Base-by-base conservation (phyloP, 2,888 invertebrate species). In the Leucophenga montana region DNA sequence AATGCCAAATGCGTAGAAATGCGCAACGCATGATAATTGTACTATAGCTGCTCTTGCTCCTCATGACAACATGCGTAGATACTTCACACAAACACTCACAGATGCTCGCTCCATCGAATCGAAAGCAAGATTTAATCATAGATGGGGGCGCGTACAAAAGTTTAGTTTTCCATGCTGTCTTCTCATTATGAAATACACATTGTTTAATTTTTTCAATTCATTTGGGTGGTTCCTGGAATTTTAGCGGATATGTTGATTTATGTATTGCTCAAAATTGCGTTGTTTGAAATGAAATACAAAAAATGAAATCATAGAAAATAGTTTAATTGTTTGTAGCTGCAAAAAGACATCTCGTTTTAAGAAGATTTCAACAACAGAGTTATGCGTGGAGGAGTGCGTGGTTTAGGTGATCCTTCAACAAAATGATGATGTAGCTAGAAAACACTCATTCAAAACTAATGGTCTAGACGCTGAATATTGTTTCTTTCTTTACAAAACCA, bases 241-340 rank as follows among this genome's bases (percentile, higher is more conserved):
- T 69, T 57, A 79, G 78, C 82, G 82, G 82, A 82, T 81, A 82
- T 80, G 81, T 83, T 82, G 84, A 82, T 84, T 84, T 82, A 82
- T 82, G 78, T 75, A 65, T 73, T 18, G 6, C 46, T 16, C 44
- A 44, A 27, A 20, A 39, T 27, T 27, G 27, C 27, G 27, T 27
- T 27, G 27, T 27, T 27, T 27, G 27, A 46, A 13, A 46, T 46
- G 6, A 4, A 6, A 14, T 1, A 46, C n/a, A 46, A 6, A 46
- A 46, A 46, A 46, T 4, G 6, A 46, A 46, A 4, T 14, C 3
- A n/a, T 46, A n/a, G 44, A 62, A 14, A 62, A 62, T 44, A 82
- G 82, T 81, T 73, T 77, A 82, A 27, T 4, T 27, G 27, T 27
- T 3, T 27, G 27, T n/a, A n/a, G n/a, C n/a, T n/a, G n/a, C n/a